A percentile compares a stretch with the other conserved stretches of the same genome.
phyloP scores from a whole-genome alignment of 2,113 vertebrate species.

The Ptyas mucosa region DNA sequence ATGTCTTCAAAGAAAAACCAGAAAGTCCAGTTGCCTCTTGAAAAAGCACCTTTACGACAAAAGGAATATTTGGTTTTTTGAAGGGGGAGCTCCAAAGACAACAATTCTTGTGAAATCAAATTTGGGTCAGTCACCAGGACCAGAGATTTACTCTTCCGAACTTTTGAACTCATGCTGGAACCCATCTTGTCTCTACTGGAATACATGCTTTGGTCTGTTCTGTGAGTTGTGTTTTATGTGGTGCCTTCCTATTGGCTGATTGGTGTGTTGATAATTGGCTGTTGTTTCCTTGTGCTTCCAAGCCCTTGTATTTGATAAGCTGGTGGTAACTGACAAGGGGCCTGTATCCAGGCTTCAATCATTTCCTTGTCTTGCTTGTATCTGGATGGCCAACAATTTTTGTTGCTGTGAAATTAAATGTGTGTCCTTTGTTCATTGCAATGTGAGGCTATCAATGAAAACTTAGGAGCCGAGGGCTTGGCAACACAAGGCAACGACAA shows the following conservation, averaged over 20 bases:
- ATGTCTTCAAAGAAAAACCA: too few relatives aligned
- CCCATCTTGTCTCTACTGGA: background rate
- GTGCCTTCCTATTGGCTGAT: too few relatives aligned
- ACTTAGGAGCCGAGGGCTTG: background rate
- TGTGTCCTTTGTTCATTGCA: background rate
- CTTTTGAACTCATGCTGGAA: background rate
- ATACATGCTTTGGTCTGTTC: background rate
- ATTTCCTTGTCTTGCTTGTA: background rate
- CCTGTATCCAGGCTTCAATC: background rate
- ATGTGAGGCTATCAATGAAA: background rate
- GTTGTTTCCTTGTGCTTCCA: background rate
- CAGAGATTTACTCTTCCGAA: background rate
- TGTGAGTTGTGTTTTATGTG: background rate
- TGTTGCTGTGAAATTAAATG: background rate
- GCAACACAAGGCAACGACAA: background rate
- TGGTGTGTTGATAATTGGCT: background rate
- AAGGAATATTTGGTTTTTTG: slow-evolving; percentile 76
- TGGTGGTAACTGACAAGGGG: background rate
- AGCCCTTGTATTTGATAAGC: background rate
- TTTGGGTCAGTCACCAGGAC: background rate
- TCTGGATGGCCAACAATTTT: background rate
- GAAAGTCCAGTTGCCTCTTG: too few relatives aligned
- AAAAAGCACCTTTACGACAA: slow-evolving; percentile 30
- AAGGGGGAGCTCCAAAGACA: slow-evolving; percentile 39
- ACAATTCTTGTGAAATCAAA: background rate